These are phyloP conservation scores for Pristiophorus japonicus DNA, from an alignment of 2,113 vertebrate genomes.

Conservation along the genomic window DNA sequence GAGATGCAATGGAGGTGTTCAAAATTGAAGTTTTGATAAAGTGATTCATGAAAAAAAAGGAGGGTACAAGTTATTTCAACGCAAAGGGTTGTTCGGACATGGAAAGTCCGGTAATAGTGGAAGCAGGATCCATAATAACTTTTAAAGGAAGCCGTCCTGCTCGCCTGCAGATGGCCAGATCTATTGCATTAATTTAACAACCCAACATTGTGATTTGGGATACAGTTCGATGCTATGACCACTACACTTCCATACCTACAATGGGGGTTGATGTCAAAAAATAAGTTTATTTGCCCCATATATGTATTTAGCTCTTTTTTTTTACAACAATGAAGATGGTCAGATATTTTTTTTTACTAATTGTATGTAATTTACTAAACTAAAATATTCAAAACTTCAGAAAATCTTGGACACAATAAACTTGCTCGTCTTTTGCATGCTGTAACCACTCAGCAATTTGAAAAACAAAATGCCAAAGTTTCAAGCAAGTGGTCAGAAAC, in stretches of 20 bases:
- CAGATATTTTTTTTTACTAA: not conserved
- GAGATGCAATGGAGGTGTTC: not conserved
- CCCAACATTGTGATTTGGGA: not conserved
- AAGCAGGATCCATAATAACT: not conserved
- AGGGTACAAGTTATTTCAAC: not conserved
- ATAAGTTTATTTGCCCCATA: not conserved
- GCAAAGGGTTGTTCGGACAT: not conserved
- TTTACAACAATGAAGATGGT: not conserved
- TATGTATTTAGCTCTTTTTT: not conserved
- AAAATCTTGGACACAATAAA: not conserved
- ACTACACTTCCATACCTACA: not conserved
- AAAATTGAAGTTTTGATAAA: not conserved
- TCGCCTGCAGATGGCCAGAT: not conserved
- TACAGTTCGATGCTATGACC: not conserved
- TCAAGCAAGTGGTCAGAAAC: not conserved
- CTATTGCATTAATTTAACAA: not conserved
- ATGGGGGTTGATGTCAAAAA: not conserved
- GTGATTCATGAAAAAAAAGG: not conserved
- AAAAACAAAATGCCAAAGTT: slow-evolving; percentile 3
- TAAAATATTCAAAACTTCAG: not conserved
- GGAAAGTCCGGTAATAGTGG: not conserved
- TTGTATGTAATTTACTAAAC: not conserved
- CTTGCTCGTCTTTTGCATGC: not conserved
- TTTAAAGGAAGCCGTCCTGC: not conserved
- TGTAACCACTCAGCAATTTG: not conserved